A percentile compares a stretch with the other conserved stretches of the same genome.
Evolutionary conservation across 2,797 vertebrate genomes (phyloP).

Genomic region (Amblyopsis hoosieri): DNA sequence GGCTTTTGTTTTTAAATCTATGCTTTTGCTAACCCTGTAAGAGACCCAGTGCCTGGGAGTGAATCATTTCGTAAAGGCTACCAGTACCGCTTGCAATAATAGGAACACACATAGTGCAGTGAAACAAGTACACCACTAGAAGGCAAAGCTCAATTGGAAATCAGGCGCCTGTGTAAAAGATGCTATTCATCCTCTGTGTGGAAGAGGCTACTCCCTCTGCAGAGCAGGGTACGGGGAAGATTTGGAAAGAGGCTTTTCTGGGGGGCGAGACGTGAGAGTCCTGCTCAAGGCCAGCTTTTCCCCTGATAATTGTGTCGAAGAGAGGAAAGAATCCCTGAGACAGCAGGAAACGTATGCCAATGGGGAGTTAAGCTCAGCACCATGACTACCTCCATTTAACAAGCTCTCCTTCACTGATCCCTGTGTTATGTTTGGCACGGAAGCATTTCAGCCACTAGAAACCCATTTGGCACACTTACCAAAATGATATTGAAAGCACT

Average conservation of each 20-base stretch:
- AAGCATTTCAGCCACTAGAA: constrained; percentile 50
- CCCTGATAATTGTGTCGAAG: constrained; percentile 73
- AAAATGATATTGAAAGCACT: constrained; percentile 44
- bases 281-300: constrained; percentile 67
- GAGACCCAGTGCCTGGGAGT: background rate
- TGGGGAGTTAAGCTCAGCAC: constrained; percentile 62
- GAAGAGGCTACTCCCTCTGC: constrained; percentile 73
- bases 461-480: constrained; percentile 54
- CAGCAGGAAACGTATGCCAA: constrained; percentile 71
- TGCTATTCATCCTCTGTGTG: constrained; percentile 61
- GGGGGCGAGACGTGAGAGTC: constrained; percentile 18
- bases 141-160: constrained; percentile 56
- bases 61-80: constrained; percentile 1
- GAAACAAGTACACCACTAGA: constrained; percentile 61
- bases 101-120: constrained; percentile 38
- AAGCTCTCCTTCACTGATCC: constrained; percentile 65
- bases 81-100: background rate
- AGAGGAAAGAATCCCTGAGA: constrained; percentile 77
- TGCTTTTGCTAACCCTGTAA: background rate
- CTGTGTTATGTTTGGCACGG: constrained; percentile 59
- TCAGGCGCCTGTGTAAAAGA: constrained; percentile 42
- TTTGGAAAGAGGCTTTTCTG: constrained; percentile 50
- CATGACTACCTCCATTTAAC: constrained; percentile 66
- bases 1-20: background rate
- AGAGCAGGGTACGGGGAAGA: constrained; percentile 63